Evolutionary conservation across 2,113 vertebrate genomes (phyloP), one percentile per base, ranked within the genome.

Genomic region (Tetrao urogallus): DNA sequence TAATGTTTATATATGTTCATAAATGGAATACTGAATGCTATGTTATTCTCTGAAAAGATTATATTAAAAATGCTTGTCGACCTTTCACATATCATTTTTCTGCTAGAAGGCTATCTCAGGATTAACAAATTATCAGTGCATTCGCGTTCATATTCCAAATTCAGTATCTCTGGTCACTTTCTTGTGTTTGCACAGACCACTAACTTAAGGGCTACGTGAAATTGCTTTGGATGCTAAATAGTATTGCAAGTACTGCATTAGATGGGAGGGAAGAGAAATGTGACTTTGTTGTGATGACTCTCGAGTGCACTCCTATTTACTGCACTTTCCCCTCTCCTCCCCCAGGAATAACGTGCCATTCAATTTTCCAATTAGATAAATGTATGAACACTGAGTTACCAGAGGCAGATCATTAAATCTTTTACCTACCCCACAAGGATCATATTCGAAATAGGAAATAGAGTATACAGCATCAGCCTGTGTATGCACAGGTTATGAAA

Each of bases 361-460:
- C 86, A 65, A 17, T 94, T 96, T 97, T 96, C 95, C 80, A 93
- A 52, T 94, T 92, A 71, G 3, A 92, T 38, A 87, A 94, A 94
- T 78, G 92, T 64, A 86, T 32, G 66, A 95, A 90, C 90, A 82
- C 94, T 66, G 47, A 80, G 82, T 94, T 86, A 85, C 67, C 48
- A 72, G 91, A 86, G 67, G 60, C 47, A 94, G 85, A 89, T 92
- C 92, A 96, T 20, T 86, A 83, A 88, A 48, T 74, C 57, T 79
- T 92, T 79, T 57, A 82, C 86, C 72, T 84, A 12, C 92, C 95
- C 87, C 89, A 61, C 70, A 64, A 89, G 82, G 72, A 56, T 96
- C 77, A 71, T 81, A 69, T 89, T 34, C 65, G 66, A 92, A 94
- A 91, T 32, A 42, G 73, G 71, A 88, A 66, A 69, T 15, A 34